Base-by-base conservation (phyloP, 2,113 vertebrate genomes). In the Mixornis gularis region DNA sequence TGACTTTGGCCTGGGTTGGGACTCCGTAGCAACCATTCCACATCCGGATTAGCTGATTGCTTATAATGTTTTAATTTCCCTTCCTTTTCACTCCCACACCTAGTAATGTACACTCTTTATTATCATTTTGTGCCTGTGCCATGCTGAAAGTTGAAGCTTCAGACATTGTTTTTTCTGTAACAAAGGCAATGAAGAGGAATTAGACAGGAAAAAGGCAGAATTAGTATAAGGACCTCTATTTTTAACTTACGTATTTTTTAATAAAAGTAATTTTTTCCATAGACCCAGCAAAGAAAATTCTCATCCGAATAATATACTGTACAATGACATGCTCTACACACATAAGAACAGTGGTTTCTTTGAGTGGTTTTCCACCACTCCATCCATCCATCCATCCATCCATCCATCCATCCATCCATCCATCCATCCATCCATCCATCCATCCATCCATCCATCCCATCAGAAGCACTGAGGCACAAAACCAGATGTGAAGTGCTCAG, bases 1-100 rank as follows among this genome's bases (percentile, higher is more conserved):
- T 80, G 84, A 96, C 88, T 89, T 93, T 92, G 89, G 84, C 91
- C 78, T 94, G 86, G 69, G 46, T 40, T 89, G 90, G 58, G 53
- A 80, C 89, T 80, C 63, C 55, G 66, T 83, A 80, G 44, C 69
- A 80, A 78, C 64, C 8, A 22, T 52, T 77, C 79, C 44, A 94
- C 79, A 89, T 92, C 87, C 73, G 16, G 76, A 87, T 87, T 64
- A 66, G 49, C 51, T 63, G 93, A 93, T 93, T 65, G 46, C 90
- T 88, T 91, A 25, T 43, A 80, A 46, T 51, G 49, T 64, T 90
- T 91, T 85, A 36, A 87, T 87, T 92, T 79, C 51, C 8, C 0
- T 53, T 88, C 65, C 89, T 70, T 76, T 79, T 59, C 52, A 32
- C 60, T 87, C 59, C 89, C 20, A 5, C 91, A 86, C 79, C 60